Conservation (phyloP, 2,797 vertebrate species). For the Arctocebus calabarensis region DNA sequence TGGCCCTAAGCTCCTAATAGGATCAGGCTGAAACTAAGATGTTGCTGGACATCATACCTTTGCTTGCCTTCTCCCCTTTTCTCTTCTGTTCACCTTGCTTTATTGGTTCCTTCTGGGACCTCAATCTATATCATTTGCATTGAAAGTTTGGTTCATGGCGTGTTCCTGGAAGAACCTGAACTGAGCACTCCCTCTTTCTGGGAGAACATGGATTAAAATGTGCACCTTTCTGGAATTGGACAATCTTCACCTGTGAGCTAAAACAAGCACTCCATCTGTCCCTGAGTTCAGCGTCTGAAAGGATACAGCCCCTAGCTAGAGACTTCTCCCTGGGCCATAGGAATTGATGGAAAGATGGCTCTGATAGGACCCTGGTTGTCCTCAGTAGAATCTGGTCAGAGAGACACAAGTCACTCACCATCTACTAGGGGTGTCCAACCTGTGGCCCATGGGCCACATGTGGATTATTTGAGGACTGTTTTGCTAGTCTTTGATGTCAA, state of each 20-base stretch:
- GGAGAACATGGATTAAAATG: not conserved
- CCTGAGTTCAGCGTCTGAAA: not conserved
- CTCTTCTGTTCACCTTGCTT: not conserved
- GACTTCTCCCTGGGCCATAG: not conserved
- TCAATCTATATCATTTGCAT: not conserved
- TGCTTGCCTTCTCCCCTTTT: not conserved
- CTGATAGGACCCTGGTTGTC: not conserved
- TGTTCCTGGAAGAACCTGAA: conserved; percentile 12
- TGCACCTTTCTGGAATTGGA: not conserved
- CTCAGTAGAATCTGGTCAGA: not conserved
- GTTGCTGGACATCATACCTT: not conserved
- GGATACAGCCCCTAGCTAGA: not conserved
- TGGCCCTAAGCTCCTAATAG: not conserved
- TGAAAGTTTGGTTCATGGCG: not conserved
- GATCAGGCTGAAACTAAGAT: not conserved
- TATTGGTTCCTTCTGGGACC: not conserved
- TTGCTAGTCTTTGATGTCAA: no score
- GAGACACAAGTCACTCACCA: not conserved
- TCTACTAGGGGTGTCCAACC: no score
- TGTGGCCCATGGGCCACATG: no score
- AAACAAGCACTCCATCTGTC: not conserved
- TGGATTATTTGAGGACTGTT: no score
- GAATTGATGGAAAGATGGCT: not conserved
- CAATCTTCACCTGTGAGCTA: not conserved
- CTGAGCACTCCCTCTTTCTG: not conserved